Evolutionary conservation across 2,113 vertebrate species (phyloP).

Genomic region (Paradoxurus hermaphroditus): DNA sequence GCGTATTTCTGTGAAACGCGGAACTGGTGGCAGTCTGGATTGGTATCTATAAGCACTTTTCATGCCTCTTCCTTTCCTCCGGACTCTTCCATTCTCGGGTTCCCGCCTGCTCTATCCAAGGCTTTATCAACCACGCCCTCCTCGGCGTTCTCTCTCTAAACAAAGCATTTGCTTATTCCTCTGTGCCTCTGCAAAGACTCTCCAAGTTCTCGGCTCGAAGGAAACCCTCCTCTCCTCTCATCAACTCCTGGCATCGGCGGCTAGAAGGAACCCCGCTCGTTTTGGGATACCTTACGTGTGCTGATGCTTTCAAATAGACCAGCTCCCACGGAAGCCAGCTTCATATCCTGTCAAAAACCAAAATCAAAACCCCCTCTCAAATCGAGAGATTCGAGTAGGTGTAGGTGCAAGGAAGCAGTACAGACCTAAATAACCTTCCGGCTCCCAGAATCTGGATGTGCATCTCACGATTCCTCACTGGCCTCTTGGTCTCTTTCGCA

Average conservation of each 20-base stretch:
- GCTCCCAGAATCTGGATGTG: fast-evolving
- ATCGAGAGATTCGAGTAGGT: background rate
- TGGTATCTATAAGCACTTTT: no score
- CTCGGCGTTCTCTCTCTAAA: no score
- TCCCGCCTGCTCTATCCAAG: background rate
- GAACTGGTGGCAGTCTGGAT: background rate
- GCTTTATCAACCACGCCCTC: fast-evolving
- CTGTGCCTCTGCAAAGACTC: background rate
- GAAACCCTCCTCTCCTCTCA: background rate
- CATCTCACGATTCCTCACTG: background rate
- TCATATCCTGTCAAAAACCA: background rate
- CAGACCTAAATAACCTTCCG: no score
- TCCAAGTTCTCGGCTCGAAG: no score
- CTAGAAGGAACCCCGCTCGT: background rate
- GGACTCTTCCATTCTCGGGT: background rate
- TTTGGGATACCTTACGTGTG: fast-evolving
- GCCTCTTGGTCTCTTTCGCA: background rate
- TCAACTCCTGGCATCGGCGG: no score
- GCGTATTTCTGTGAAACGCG: background rate
- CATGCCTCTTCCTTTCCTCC: fast-evolving
- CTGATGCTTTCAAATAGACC: background rate
- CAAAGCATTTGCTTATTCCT: background rate
- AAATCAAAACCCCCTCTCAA: background rate
- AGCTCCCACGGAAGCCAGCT: no score
- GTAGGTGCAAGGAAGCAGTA: fast-evolving